Evolutionary conservation across 2,113 vertebrate species (phyloP).

Genomic region (Hylia prasina): DNA sequence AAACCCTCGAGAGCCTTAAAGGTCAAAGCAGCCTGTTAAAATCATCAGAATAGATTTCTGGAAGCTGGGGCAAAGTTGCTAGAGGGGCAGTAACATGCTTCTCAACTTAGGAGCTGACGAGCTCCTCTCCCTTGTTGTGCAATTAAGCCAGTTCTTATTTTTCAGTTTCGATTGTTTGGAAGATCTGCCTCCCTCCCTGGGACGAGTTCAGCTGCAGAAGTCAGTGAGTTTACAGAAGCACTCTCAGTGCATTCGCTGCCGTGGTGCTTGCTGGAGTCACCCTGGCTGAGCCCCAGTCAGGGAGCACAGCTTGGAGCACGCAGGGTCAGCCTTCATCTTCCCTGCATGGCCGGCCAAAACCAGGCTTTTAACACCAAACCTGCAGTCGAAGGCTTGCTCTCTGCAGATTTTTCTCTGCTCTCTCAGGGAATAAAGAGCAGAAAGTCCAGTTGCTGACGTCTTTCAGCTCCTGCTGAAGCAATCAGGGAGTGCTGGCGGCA

Average conservation of each 20-base stretch:
- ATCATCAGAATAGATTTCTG: background rate
- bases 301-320: background rate
- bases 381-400: background rate
- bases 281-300: background rate
- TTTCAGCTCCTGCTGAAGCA: conserved; percentile 35
- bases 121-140: background rate
- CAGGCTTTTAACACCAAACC: background rate
- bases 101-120: background rate
- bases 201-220: background rate
- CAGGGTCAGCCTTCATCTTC: background rate
- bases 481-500: background rate
- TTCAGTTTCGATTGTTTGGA: background rate
- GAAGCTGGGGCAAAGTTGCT: background rate
- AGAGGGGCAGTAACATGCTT: background rate
- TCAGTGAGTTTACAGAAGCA: background rate
- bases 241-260: accelerated
- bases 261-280: background rate
- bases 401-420: background rate
- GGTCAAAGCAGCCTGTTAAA: background rate
- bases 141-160: background rate
- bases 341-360: background rate
- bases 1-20: background rate
- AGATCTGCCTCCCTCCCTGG: background rate
- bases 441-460: background rate
- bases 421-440: background rate